Conservation (phyloP, 2,113 vertebrate genomes). For the Shinisaurus crocodilurus region DNA sequence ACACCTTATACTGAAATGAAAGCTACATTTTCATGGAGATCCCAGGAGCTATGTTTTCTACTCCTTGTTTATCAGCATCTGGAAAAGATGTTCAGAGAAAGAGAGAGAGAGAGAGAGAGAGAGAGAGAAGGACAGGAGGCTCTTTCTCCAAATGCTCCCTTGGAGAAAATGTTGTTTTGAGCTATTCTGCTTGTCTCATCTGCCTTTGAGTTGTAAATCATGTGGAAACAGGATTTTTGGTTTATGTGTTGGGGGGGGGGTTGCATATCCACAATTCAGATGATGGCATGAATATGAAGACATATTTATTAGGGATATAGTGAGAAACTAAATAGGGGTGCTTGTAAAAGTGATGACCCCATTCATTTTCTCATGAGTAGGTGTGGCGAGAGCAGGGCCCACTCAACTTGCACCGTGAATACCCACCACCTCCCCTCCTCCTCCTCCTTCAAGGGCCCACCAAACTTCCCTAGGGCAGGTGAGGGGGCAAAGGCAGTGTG, state of each 20-base stretch:
- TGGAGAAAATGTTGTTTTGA: not conserved
- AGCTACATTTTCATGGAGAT: conserved; percentile 1
- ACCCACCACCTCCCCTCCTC: not conserved
- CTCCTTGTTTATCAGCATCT: conserved; percentile 13
- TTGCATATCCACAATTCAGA: not conserved
- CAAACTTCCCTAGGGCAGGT: not conserved
- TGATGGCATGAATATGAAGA: not conserved
- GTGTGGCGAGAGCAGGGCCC: not conserved
- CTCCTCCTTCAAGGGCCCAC: not conserved
- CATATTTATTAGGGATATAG: not conserved
- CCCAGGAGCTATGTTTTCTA: conserved; percentile 10
- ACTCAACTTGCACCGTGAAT: not conserved
- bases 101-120: too few relatives aligned
- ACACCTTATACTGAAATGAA: conserved; percentile 7
- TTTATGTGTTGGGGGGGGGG: too few relatives aligned
- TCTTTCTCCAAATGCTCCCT: not conserved
- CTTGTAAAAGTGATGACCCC: not conserved
- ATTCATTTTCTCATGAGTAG: not conserved
- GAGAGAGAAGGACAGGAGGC: not conserved
- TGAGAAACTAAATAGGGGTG: not conserved
- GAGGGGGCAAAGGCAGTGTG: too few relatives aligned
- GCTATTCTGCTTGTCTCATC: not conserved
- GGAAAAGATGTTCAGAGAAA: not conserved
- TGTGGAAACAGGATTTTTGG: not conserved
- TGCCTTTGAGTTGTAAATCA: not conserved